Conservation (phyloP, 2,888 invertebrate genomes). For the Chloroclystis v-ata region DNA sequence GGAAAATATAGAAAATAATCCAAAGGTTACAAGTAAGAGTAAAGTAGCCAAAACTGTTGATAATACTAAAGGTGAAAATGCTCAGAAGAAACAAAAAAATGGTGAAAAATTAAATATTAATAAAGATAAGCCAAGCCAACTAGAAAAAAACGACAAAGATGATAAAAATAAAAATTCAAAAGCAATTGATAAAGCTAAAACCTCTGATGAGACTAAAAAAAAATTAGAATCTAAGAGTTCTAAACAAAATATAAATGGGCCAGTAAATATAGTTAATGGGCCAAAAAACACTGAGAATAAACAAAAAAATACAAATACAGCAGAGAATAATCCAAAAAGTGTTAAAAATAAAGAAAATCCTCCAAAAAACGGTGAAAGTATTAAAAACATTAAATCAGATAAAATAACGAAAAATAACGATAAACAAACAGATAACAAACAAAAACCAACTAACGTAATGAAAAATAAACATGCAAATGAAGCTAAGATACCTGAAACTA, state of each 20-base stretch:
- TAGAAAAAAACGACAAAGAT: background rate
- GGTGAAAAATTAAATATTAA: background rate
- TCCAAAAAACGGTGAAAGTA: background rate
- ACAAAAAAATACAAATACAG: background rate
- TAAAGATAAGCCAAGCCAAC: background rate
- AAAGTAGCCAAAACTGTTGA: background rate
- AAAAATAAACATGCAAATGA: too few species aligned
- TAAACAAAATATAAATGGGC: background rate
- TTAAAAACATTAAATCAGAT: background rate
- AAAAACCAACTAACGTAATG: constrained; percentile 5
- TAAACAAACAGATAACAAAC: background rate
- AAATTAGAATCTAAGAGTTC: background rate
- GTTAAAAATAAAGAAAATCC: background rate
- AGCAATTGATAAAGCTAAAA: background rate
- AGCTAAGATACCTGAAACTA: too few species aligned
- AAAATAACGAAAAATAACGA: background rate
- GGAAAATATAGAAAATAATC: background rate
- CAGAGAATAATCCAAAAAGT: background rate
- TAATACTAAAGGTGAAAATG: background rate
- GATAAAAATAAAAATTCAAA: background rate
- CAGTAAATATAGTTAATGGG: background rate
- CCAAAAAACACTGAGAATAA: background rate
- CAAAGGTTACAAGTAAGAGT: background rate
- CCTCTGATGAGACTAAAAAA: background rate
- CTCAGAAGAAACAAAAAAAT: constrained; percentile 4